Conservation (phyloP, 92 coral and sea anemone species). For the Palythoa grandis region DNA sequence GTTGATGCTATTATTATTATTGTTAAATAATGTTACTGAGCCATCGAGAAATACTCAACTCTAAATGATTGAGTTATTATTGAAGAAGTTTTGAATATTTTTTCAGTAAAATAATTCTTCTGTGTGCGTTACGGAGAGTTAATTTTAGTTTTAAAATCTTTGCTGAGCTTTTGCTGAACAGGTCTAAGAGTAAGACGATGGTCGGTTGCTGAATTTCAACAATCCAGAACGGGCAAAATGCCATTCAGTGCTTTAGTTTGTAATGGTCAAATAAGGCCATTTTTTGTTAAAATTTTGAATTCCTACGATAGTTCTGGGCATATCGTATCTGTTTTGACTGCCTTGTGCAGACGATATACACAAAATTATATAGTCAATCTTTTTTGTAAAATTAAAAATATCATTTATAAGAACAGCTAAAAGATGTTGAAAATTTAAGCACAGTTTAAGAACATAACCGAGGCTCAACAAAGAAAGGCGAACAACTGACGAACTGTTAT, state of each 20-base stretch:
- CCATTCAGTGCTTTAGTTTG: constrained; percentile 6
- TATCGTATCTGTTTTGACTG: constrained; percentile 15
- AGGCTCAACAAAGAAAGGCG: too few relatives aligned
- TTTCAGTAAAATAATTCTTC: too few relatives aligned
- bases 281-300: background rate
- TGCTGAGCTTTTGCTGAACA: constrained; percentile 7
- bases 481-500: too few relatives aligned
- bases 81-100: too few relatives aligned
- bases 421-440: background rate
- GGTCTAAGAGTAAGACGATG: background rate
- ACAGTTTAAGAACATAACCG: too few relatives aligned
- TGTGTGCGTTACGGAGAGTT: background rate
- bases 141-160: background rate
- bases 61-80: background rate
- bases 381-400: too few relatives aligned
- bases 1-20: background rate
- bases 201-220: constrained; percentile 18
- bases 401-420: background rate
- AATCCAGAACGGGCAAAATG: constrained; percentile 26
- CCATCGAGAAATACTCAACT: background rate
- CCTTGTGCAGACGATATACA: background rate
- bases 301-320: constrained; percentile 26
- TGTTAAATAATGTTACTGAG: background rate
- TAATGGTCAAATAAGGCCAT: constrained; percentile 37
- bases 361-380: too few relatives aligned